Evolutionary conservation across 2,113 vertebrate species (phyloP), one percentile per base, ranked within the genome.

Genomic region (Vimba vimba): DNA sequence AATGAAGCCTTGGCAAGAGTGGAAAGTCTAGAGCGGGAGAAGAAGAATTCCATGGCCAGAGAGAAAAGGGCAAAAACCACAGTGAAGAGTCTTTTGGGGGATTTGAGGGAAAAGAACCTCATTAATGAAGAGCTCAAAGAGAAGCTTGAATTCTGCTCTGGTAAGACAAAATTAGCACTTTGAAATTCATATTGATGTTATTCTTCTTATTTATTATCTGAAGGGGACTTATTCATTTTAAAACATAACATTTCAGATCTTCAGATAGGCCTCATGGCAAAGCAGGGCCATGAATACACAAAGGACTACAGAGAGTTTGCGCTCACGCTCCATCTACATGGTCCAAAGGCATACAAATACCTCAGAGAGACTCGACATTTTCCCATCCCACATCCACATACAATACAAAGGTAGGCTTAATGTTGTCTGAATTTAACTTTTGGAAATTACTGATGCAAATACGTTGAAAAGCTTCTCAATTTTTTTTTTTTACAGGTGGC

Each of bases 51-150:
- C 17, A 82, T 84, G 76, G 68, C 77, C 55, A 52, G 86, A 87
- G 89, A 89, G 62, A 84, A 86, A 83, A 83, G 90, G 9, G 68
- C 79, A 30, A 84, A 86, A 7, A 84, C 79, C 13, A 83, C 85
- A 12, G 57, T 82, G 47, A 82, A 64, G 27, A 85, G 81, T 80
- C 30, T 89, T 62, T 83, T 89, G 80, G 75, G 74, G n/a, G 83
- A 88, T 27, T 79, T 89, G 30, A 76, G 39, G 77, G 71, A 86
- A 79, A 85, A 85, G 23, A 86, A 89, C 27, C 59, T 87, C 12
- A 25, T 89, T 27, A 87, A 76, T 59, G 83, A 86, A 60, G 79
- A 86, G 59, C 74, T 91, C 25, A 78, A 68, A 68, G 64, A 68
- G 64, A 68, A 68, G 64, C 64, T 68, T 68, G 64, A 68, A 68